These are phyloP conservation scores for Lepidiolamprologus cunningtoni DNA, from an alignment of 2,113 vertebrate species.

Conservation along the genomic window DNA sequence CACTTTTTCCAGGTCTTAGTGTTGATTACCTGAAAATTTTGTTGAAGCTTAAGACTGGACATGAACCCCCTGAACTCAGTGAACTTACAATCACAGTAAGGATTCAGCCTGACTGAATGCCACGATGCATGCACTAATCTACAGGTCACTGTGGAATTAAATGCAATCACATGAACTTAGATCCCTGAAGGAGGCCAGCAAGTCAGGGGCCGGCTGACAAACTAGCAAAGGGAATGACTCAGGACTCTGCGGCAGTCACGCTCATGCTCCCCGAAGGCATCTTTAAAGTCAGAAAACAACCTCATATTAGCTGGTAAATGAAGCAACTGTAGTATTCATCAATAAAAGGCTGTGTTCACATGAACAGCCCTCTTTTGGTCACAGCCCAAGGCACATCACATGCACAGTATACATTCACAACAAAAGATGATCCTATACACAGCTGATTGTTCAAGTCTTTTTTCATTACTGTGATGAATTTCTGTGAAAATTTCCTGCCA, in stretches of 20 bases:
- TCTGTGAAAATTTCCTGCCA: neutral
- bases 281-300: constrained; percentile 3
- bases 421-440: neutral
- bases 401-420: neutral
- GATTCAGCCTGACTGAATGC: neutral
- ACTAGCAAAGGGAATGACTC: neutral
- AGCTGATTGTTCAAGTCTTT: neutral
- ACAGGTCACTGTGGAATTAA: constrained; percentile 6
- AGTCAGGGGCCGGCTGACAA: constrained; percentile 4
- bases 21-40: neutral
- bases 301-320: constrained; percentile 36
- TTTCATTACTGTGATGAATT: neutral
- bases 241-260: neutral
- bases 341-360: neutral
- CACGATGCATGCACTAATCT: neutral
- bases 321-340: constrained; percentile 21
- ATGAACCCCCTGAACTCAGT: neutral
- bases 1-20: neutral
- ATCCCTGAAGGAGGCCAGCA: neutral
- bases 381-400: constrained; percentile 14
- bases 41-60: neutral
- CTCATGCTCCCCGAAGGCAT: neutral
- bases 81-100: neutral
- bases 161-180: constrained; percentile 13
- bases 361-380: neutral